These are phyloP conservation scores for Gopherus evgoodei DNA, from an alignment of 2,113 vertebrate species.

Conservation along the genomic window DNA sequence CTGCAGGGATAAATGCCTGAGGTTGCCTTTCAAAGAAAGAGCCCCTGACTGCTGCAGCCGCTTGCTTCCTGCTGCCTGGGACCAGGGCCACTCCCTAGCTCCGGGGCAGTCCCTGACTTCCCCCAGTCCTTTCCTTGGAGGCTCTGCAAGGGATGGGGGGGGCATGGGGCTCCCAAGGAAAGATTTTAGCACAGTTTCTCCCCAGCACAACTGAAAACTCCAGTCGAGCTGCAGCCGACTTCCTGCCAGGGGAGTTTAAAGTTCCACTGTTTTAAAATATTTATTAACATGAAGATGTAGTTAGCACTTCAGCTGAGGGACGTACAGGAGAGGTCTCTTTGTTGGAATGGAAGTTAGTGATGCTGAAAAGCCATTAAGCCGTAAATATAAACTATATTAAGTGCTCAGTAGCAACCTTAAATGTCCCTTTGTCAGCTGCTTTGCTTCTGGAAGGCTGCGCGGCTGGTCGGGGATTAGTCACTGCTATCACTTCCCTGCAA, in stretches of 20 bases:
- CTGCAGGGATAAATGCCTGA: not conserved
- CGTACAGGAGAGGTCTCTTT: constrained; percentile 61
- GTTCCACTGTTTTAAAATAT: constrained; percentile 74
- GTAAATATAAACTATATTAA: constrained; percentile 78
- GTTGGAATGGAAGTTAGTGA: constrained; percentile 72
- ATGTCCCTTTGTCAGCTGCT: constrained; percentile 52
- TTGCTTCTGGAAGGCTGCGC: constrained; percentile 29
- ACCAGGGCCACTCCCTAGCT: too few relatives aligned
- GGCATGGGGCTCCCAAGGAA: not conserved
- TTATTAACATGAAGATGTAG: constrained; percentile 72
- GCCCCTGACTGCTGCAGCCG: too few relatives aligned
- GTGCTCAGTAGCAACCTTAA: constrained; percentile 64
- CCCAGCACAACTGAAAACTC: not conserved
- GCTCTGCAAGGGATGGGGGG: not conserved
- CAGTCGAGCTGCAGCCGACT: not conserved
- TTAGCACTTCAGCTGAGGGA: constrained; percentile 73
- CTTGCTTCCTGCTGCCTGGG: too few relatives aligned
- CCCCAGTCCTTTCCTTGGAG: too few relatives aligned
- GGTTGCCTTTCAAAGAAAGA: not conserved
- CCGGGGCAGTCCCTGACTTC: too few relatives aligned
- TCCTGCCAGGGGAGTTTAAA: constrained; percentile 54
- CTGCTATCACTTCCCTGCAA: not conserved
- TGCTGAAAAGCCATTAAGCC: constrained; percentile 76
- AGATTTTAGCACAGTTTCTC: not conserved
- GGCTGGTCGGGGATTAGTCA: not conserved